Evolutionary conservation across 2,113 vertebrate species (phyloP).

Genomic region (Anolis carolinensis): DNA sequence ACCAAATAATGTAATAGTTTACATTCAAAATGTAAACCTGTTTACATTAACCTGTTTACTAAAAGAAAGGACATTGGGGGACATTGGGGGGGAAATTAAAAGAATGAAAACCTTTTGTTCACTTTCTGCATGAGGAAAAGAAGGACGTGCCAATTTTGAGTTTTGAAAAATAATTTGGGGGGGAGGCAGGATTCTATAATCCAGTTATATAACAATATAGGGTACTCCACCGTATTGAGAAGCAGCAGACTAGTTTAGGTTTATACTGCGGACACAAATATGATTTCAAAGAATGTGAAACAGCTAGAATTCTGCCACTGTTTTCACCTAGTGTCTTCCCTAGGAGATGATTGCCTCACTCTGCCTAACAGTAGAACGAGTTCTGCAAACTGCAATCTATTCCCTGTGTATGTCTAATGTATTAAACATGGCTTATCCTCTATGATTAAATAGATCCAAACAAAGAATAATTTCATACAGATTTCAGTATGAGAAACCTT

Average conservation of each 20-base stretch:
- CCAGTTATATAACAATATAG: too few species aligned
- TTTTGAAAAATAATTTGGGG: too few species aligned
- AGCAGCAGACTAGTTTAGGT: background rate
- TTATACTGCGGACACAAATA: background rate
- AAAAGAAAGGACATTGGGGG: too few species aligned
- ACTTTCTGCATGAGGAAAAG: too few species aligned
- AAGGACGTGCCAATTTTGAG: too few species aligned
- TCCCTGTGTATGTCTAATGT: background rate
- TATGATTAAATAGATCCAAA: background rate
- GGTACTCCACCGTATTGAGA: too few species aligned
- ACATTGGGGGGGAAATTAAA: too few species aligned
- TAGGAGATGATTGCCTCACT: background rate
- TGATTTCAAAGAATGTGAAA: background rate
- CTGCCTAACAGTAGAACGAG: too few species aligned
- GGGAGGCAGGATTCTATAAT: too few species aligned
- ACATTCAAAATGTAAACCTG: too few species aligned
- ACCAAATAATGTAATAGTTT: background rate
- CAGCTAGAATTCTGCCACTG: background rate
- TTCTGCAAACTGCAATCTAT: background rate
- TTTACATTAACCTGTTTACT: too few species aligned
- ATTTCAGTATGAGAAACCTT: background rate
- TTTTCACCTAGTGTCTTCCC: background rate
- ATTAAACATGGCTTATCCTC: background rate
- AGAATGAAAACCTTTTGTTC: too few species aligned
- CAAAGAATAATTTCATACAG: background rate